Evolutionary conservation across 2,113 vertebrate genomes (phyloP), one percentile per base, ranked within the genome.

Genomic region (Butastur rufipennis): DNA sequence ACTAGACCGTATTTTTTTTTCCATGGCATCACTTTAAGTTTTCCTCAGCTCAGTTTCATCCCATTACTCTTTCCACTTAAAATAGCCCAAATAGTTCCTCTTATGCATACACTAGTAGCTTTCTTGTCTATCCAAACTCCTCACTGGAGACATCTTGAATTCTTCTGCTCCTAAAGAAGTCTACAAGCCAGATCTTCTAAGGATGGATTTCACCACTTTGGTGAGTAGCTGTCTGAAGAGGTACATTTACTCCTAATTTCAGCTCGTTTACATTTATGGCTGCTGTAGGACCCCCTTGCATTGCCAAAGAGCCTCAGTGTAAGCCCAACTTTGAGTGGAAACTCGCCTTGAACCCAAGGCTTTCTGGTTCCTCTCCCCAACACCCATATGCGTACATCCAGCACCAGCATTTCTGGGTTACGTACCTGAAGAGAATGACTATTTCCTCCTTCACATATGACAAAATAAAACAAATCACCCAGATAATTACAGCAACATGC

Each of bases 391-490:
- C 1, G 7, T 38, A n/a, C 38, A 81, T 25, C 8, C 21, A 92
- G 65, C 58, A 74, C 15, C 5, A 3, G 20, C 20, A 43, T 43
- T 71, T 90, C 34, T 88, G 50, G 15, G 13, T 78, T 47, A 52
- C 43, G 23, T 55, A 95, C 71, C 77, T 74, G 86, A 88, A 95
- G n/a, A 71, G 47, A 90, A 82, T 47, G 17, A 47, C 53, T 66
- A 29, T 77, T 59, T 96, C 48, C 48, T 86, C 93, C 50, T 97
- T 96, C 78, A 67, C 8, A 1, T 48, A 84, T 32, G 89, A 77
- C 95, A 96, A 97, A 91, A 45, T 23, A 34, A 80, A 93, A 43
- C 82, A 74, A 93, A 95, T 66, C 83, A 72, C 67, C 83, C 79
- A 48, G 50, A 79, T 95, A 91, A 91, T 40, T 67, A 85, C 95